Evolutionary conservation across 2,888 invertebrate species (phyloP), one percentile per base, ranked within the genome.

Genomic region (Cheilosia grossa): DNA sequence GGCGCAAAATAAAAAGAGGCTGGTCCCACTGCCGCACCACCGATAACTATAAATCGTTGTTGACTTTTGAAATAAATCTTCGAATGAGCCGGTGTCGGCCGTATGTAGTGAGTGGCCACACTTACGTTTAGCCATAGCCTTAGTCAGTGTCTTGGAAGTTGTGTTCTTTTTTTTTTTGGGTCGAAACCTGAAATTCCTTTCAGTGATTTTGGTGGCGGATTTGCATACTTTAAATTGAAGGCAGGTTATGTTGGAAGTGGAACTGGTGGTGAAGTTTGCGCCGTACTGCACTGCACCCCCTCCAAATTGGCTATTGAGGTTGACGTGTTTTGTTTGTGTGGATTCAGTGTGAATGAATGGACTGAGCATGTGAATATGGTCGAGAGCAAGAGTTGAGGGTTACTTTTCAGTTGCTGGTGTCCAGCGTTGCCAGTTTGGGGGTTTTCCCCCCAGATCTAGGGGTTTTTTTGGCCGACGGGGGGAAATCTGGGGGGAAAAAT

Each of bases 1-100:
- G 78, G 73, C 66, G 59, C 54, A 73, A 73, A 82, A 78, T 56
- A 54, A 63, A 73, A 82, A 82, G 78, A 78, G 78, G 82, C 69
- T 78, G 74, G 82, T 63, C 82, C 63, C 75, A 58, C 63, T 44
- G 19, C 15, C 37, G 5, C 44, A 78, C 61, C 81, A 63, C 47
- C 63, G 63, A 59, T 63, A 81, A 69, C 75, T 69, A 74, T 75
- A 74, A 81, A 81, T 75, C 56, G 69, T 53, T 56, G 81, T 58
- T 75, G 74, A 75, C 61, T 75, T 69, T 78, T 73, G 44, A 78
- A 82, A 73, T 72, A 74, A 73, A 81, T 78, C 69, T 40, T 56
- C 49, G 47, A 47, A 42, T 53, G 64, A 64, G 37, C 40, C 54
- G 59, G 4, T 51, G 51, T 15, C n/a, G 44, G 44, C 61, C 30